Conservation (phyloP, 1,140 invertebrate species). For the Oncopeltus fasciatus region DNA sequence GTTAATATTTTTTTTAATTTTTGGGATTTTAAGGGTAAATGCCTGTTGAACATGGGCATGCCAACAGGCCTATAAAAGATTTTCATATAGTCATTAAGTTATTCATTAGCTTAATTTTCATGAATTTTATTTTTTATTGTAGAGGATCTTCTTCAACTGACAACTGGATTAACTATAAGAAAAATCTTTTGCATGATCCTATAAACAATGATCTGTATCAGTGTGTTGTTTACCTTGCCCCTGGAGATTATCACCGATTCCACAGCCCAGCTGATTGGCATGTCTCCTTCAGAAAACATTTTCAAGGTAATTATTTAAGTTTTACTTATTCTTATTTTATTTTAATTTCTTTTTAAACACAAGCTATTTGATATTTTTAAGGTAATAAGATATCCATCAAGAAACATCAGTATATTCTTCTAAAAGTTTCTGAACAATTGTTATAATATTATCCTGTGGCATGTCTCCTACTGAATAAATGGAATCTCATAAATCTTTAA, state of each 20-base stretch:
- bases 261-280: slow-evolving; percentile 90
- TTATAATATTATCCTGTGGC: too few relatives aligned
- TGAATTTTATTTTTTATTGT: slow-evolving; percentile 26
- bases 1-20: too few relatives aligned
- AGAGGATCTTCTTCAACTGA: background rate
- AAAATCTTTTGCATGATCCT: slow-evolving; percentile 45
- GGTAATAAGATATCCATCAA: background rate
- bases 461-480: too few relatives aligned
- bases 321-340: too few relatives aligned
- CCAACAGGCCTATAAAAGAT: too few relatives aligned
- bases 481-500: too few relatives aligned
- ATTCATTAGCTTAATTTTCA: too few relatives aligned
- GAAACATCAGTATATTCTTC: background rate
- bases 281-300: slow-evolving; percentile 72
- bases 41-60: too few relatives aligned
- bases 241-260: slow-evolving; percentile 97
- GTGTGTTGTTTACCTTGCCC: slow-evolving; percentile 90
- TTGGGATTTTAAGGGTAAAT: too few relatives aligned
- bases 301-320: slow-evolving; percentile 66
- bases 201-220: slow-evolving; percentile 72
- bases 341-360: background rate
- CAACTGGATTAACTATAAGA: slow-evolving; percentile 38
- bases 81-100: too few relatives aligned
- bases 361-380: background rate
- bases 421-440: too few relatives aligned